Evolutionary conservation across 2,797 vertebrate genomes (phyloP).

Genomic region (Odontamblyopus rebecca): DNA sequence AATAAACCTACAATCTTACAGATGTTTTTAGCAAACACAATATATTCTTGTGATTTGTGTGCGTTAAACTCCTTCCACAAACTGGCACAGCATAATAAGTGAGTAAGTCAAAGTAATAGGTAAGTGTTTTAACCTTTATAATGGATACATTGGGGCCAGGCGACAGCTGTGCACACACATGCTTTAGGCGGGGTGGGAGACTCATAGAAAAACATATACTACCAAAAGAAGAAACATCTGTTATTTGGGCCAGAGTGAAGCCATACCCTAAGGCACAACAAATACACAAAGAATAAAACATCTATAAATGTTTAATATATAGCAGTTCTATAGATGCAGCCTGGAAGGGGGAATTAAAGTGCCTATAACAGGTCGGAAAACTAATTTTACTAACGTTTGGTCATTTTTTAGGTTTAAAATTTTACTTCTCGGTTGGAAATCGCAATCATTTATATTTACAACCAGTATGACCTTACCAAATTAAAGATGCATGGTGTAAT

Average conservation of each 20-base stretch:
- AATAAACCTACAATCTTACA: no score
- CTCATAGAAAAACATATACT: conserved; percentile 27
- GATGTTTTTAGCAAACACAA: no score
- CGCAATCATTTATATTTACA: no score
- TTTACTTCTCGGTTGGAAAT: no score
- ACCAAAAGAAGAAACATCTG: conserved; percentile 57
- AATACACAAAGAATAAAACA: conserved; percentile 13
- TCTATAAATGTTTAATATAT: background rate
- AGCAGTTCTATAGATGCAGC: conserved; percentile 25
- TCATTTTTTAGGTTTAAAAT: no score
- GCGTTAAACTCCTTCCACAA: background rate
- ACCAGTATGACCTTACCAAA: no score
- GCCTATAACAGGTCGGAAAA: no score
- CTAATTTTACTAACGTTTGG: no score
- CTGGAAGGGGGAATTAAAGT: conserved; percentile 39
- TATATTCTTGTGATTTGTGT: no score
- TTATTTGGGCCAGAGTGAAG: conserved; percentile 56
- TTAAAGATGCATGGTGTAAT: no score
- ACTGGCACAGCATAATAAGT: background rate
- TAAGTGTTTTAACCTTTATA: conserved; percentile 39
- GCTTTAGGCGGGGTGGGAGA: conserved; percentile 21
- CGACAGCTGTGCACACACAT: conserved; percentile 45
- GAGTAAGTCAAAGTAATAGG: background rate
- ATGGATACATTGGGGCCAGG: conserved; percentile 57
- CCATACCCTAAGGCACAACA: conserved; percentile 51